Evolutionary conservation across 2,888 invertebrate species (phyloP).

Genomic region (Sphaerophoria taeniata): DNA sequence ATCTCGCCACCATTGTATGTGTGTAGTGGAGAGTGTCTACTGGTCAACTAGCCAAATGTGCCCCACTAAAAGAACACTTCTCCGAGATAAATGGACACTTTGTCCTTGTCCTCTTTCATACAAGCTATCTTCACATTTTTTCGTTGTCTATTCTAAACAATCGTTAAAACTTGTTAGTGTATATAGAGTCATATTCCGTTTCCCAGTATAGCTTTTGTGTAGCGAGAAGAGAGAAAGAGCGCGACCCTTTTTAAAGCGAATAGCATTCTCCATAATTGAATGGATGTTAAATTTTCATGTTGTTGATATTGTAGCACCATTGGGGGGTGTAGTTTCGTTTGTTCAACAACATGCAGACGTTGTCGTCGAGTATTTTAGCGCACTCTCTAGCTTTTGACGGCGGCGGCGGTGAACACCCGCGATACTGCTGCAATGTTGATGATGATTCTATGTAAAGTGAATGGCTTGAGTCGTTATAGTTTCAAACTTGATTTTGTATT

Average conservation of each 20-base stretch:
- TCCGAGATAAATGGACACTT: conserved; percentile 55
- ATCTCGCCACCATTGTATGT: not conserved
- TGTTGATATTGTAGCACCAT: conserved; percentile 20
- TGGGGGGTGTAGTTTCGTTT: not conserved
- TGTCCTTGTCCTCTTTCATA: conserved; percentile 66
- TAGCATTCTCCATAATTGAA: conserved; percentile 65
- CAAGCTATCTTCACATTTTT: no score
- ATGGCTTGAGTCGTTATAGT: conserved; percentile 66
- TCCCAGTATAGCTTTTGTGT: not conserved
- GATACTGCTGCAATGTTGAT: conserved; percentile 43
- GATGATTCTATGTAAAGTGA: conserved; percentile 66
- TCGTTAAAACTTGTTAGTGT: conserved; percentile 49
- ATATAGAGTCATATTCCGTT: conserved; percentile 1
- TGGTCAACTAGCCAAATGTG: conserved; percentile 66
- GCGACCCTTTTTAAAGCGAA: conserved; percentile 54
- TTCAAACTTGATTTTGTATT: conserved; percentile 72
- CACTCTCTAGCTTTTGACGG: not conserved
- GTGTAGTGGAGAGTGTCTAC: conserved; percentile 12
- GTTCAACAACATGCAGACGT: not conserved
- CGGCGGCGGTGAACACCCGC: not conserved
- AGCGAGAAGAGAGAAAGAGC: not conserved
- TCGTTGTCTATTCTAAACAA: conserved; percentile 38
- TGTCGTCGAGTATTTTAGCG: not conserved
- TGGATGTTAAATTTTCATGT: conserved; percentile 66
- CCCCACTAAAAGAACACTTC: conserved; percentile 53